phyloP scores from a whole-genome alignment of 2,113 vertebrate genomes.

The Peromyscus polionotus region DNA sequence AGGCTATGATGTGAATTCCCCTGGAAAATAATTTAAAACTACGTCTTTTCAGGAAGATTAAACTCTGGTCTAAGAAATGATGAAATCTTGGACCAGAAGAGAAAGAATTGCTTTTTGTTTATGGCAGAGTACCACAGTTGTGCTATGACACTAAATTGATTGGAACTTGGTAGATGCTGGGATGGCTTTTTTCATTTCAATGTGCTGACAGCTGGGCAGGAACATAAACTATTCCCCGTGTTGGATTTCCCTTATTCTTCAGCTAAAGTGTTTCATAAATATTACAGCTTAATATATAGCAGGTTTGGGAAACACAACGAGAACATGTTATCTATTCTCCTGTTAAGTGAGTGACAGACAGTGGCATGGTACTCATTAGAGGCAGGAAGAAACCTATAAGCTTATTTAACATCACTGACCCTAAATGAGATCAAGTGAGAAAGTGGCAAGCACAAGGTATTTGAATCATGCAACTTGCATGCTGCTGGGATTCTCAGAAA shows the following conservation, averaged over 20 bases:
- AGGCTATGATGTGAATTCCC: neutral
- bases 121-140: neutral
- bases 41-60: neutral
- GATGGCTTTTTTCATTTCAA: neutral
- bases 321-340: neutral
- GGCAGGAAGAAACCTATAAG: neutral
- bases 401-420: neutral
- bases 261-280: neutral
- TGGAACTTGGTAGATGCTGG: neutral
- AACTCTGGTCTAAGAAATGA: slow-evolving; percentile 10
- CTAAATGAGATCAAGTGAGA: neutral
- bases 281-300: neutral
- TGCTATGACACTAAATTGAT: neutral
- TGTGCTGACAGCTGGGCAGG: neutral
- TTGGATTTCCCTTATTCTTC: neutral
- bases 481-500: neutral
- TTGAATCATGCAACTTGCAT: neutral
- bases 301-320: neutral
- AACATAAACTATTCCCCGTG: neutral
- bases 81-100: neutral
- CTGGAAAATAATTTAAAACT: slow-evolving; percentile 22
- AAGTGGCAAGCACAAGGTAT: neutral
- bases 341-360: neutral
- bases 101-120: neutral
- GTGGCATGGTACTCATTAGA: neutral